Base-by-base conservation (phyloP, 1,140 invertebrate genomes). In the Bombus superbus region DNA sequence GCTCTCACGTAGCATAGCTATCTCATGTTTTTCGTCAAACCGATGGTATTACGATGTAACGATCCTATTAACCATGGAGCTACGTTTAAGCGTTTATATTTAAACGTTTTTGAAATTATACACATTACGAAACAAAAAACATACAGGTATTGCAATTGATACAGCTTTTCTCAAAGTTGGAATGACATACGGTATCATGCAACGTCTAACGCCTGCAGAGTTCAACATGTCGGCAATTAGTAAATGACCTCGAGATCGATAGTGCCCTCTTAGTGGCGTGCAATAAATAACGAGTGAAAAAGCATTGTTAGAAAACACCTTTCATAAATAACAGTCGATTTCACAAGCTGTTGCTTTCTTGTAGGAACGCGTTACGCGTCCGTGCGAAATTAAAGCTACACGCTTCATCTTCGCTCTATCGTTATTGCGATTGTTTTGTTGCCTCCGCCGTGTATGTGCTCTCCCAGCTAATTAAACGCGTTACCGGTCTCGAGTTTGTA, bases 301-400 rank as follows among this genome's bases (percentile, higher is more conserved):
- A 75, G 22, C 35, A 42, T 40, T 13, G 75, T 64, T 40, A 78
- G 75, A 78, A 64, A 64, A 59, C 59, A n/a, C 9, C 59, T 78
- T 32, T 78, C 38, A 42, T 66, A 78, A 62, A 64, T 64, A 78
- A 78, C 40, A 40, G 75, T 62, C 40, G 59, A 78, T 78, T 78
- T 78, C 75, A 64, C 75, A 78, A 78, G 62, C 75, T 64, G 57
- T 42, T 64, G 32, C 75, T 78, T 78, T 62, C 40, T 40, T 42
- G 28, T 5, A 32, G 5, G 32, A 38, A 64, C 11, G 38, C 28
- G 69, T 40, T 15, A 38, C 11, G 1, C 18, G 5, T 13, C 0
- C 69, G 38, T 28, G 47, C 74, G 32, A 32, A 75, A 57, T 25
- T 47, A 32, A n/a, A 42, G 1, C 25, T 13, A n/a, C 59, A 13